Evolutionary conservation across 2,888 invertebrate genomes (phyloP).

Genomic region (Gymnocheta viridis): DNA sequence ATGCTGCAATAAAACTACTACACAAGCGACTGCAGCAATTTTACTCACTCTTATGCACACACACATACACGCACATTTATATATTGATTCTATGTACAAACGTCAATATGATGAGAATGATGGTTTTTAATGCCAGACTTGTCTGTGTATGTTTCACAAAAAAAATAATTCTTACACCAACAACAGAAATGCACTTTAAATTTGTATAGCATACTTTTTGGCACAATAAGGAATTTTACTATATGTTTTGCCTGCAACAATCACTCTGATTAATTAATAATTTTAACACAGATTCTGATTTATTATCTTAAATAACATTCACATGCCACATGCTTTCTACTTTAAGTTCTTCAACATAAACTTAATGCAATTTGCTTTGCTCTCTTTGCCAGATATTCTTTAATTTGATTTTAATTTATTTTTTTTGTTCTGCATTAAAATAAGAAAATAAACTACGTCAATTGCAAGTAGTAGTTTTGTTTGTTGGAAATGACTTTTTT

Average conservation of each 20-base stretch:
- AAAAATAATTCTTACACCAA: not conserved
- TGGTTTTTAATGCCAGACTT: constrained; percentile 59
- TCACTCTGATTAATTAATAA: not conserved
- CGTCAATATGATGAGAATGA: constrained; percentile 31
- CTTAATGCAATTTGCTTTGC: too few relatives aligned
- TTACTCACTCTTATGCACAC: constrained; percentile 35
- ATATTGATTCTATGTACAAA: not conserved
- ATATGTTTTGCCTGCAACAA: not conserved
- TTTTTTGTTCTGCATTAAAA: not conserved
- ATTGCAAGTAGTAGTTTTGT: constrained; percentile 17
- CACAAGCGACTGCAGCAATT: constrained; percentile 39
- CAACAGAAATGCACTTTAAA: constrained; percentile 28
- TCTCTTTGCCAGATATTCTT: not conserved
- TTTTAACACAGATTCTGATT: not conserved
- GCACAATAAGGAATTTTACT: constrained; percentile 27
- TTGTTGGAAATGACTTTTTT: constrained; percentile 40
- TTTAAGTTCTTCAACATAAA: constrained; percentile 12
- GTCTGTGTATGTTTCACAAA: constrained; percentile 42
- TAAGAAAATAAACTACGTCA: constrained; percentile 43
- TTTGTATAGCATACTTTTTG: constrained; percentile 53
- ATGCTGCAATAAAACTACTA: constrained; percentile 28
- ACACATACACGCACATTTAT: not conserved
- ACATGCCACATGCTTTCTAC: not conserved
- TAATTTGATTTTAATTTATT: constrained; percentile 10
- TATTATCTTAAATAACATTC: not conserved